These are phyloP conservation scores for Siphlonurus alternatus DNA, from an alignment of 2,888 invertebrate genomes.

Conservation along the genomic window DNA sequence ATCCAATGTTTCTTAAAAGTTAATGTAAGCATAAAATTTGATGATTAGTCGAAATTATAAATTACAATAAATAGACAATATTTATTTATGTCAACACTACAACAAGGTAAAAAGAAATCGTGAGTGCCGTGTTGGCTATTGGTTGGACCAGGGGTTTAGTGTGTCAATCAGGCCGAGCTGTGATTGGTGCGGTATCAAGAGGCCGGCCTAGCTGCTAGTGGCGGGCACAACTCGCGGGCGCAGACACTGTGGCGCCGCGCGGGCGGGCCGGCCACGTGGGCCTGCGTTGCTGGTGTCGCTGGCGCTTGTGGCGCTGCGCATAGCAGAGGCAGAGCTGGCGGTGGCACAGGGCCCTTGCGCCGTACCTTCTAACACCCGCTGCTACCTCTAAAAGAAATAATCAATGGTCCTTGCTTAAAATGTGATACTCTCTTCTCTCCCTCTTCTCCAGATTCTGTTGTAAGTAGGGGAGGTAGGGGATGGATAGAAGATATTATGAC, in stretches of 20 bases:
- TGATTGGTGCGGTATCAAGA: constrained; percentile 13
- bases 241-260: constrained; percentile 8
- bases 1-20: no score
- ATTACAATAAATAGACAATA: no score
- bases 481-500: constrained; percentile 1
- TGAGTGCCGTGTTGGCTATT: constrained; percentile 8
- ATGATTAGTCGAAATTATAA: no score
- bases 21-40: no score
- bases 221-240: constrained; percentile 4
- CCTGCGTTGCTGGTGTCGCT: constrained; percentile 8
- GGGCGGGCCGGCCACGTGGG: constrained; percentile 4
- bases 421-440: background rate
- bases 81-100: background rate
- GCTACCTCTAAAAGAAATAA: constrained; percentile 10
- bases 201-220: constrained; percentile 4
- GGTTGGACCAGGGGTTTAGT: constrained; percentile 11
- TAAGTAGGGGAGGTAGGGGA: background rate
- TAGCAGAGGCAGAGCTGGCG: background rate
- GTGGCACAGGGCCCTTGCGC: background rate
- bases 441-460: no score
- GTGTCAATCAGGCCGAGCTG: constrained; percentile 13
- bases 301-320: background rate
- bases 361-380: background rate
- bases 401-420: constrained; percentile 8
- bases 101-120: constrained; percentile 2